Evolutionary conservation across 2,888 invertebrate species (phyloP), one percentile per base, ranked within the genome.

Genomic region (Cynaeus angustus): DNA sequence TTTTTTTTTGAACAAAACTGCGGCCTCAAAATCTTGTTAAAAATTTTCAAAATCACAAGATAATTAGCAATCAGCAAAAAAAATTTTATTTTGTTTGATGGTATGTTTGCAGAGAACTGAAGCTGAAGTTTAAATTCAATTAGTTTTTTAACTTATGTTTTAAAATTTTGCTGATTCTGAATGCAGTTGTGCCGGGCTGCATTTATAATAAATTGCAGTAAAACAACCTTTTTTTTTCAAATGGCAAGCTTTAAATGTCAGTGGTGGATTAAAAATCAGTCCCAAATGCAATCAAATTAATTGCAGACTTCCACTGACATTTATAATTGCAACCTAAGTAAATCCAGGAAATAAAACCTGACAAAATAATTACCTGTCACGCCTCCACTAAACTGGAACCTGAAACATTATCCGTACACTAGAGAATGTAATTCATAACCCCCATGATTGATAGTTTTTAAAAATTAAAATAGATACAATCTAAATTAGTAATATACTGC

Each of bases 301-400:
- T 21, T 61, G 59, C 46, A 46, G 59, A 30, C 59, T 46, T 61
- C 14, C 16, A 21, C 16, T 62, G 62, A 62, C 62, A 62, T 62
- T 62, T 62, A 37, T 50, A 62, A 62, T 62, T 62, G 62, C 62
- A 62, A 33, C 62, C 37, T 62, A 62, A 62, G 62, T 62, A 62
- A 16, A 62, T 62, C 41, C 38, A 33, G 62, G 62, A 62, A 48
- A 62, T 50, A 62, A 62, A 62, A 50, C 38, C 0, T 48, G 38
- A 26, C 48, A n/a, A 28, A 62, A 62, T 50, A 50, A 62, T 62
- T 50, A 50, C 50, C 38, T 62, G 62, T 50, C 50, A 50, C 46
- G 50, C n/a, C 13, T 8, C n/a, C 26, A 12, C 46, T 45, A 46
- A 58, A 58, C 56, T n/a, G 41, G 28, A 56, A 56, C 56, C 16